These are phyloP conservation scores for Notospermus geniculatus DNA, from an alignment of 1,140 invertebrate genomes.

Conservation along the genomic window DNA sequence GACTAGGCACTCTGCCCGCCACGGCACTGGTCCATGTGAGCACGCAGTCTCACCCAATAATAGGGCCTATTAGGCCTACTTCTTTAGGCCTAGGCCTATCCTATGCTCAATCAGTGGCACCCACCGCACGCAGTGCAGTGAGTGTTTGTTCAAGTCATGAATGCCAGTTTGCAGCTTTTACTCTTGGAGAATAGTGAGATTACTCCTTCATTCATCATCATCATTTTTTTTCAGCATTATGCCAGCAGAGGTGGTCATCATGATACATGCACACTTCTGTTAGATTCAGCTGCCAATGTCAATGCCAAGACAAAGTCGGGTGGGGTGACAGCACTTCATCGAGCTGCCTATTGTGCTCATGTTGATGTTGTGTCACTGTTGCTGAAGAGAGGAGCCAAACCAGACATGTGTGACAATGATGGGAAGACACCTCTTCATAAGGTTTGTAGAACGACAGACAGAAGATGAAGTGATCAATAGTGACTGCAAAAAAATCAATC, in stretches of 20 bases:
- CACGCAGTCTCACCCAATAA: too few species aligned
- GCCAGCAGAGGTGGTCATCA: conserved; percentile 75
- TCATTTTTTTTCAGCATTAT: conserved; percentile 73
- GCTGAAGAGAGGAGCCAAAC: conserved; percentile 64
- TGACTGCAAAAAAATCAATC: too few species aligned
- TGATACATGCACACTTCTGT: conserved; percentile 67
- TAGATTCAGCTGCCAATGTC: conserved; percentile 69
- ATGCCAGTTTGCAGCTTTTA: too few species aligned
- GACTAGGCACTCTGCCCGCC: too few species aligned
- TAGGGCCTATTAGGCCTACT: too few species aligned
- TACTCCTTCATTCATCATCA: too few species aligned
- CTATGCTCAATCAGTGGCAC: too few species aligned
- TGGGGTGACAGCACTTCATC: conserved; percentile 74
- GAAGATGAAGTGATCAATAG: not conserved
- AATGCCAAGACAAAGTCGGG: conserved; percentile 73
- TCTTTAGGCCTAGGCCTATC: too few species aligned
- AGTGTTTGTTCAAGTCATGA: too few species aligned
- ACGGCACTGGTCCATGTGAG: too few species aligned
- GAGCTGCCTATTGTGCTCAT: conserved; percentile 64
- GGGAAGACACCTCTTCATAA: conserved; percentile 70
- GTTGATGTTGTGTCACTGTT: conserved; percentile 60
- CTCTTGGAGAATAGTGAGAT: too few species aligned
- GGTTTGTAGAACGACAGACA: conserved; percentile 30
- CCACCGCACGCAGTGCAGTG: too few species aligned
- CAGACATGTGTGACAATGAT: conserved; percentile 69